Percentiles rank a stretch among this genome's conserved stretches.
Evolutionary conservation across 2,113 vertebrate genomes (phyloP).

Genomic region (Hoplias malabaricus): DNA sequence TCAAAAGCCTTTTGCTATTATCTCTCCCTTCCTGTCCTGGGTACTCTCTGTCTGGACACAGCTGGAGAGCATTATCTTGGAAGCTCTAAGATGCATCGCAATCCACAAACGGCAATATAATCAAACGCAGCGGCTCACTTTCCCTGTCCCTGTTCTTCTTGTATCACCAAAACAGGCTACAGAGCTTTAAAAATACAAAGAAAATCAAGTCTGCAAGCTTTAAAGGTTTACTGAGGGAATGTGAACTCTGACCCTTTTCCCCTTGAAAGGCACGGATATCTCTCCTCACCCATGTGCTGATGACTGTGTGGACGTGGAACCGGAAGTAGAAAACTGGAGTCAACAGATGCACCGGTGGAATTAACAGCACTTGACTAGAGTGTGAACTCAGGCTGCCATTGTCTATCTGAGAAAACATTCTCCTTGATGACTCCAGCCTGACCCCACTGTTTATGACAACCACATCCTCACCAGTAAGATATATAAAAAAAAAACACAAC

Average conservation of each 20-base stretch:
- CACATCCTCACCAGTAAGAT: not conserved
- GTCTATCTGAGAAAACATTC: not conserved
- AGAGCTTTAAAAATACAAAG: conserved; percentile 23
- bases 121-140: not conserved
- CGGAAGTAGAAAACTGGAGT: conserved; percentile 36
- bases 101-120: not conserved
- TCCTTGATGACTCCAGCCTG: not conserved
- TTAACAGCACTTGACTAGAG: conserved; percentile 26
- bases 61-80: conserved; percentile 11
- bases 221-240: conserved; percentile 42
- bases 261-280: conserved; percentile 50
- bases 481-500: not conserved
- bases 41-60: not conserved
- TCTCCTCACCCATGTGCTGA: conserved; percentile 34
- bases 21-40: not conserved
- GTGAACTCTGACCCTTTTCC: conserved; percentile 36
- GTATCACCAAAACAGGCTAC: conserved; percentile 12
- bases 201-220: conserved; percentile 22
- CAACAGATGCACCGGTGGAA: conserved; percentile 25
- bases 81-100: conserved; percentile 10
- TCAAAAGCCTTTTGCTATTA: not conserved
- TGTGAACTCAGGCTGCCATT: conserved; percentile 8
- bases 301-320: conserved; percentile 6
- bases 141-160: not conserved
- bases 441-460: not conserved